Evolutionary conservation across 1,140 invertebrate genomes (phyloP), one percentile per base, ranked within the genome.

Genomic region (Bombus waltoni): DNA sequence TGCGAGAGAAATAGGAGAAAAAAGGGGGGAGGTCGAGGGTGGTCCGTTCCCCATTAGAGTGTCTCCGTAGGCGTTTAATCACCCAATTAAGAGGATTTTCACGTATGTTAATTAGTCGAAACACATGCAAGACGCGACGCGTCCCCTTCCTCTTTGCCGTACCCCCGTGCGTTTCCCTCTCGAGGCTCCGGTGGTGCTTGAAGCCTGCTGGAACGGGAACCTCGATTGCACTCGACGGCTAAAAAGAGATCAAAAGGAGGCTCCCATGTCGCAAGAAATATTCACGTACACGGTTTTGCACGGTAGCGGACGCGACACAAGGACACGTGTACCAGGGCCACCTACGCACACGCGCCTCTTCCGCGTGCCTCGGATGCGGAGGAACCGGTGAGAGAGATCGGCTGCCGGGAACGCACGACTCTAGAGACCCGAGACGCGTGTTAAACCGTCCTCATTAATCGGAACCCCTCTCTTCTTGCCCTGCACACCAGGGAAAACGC

Each of bases 31-130:
- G 47, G 53, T 11, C 10, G 47, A 32, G 79, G 47, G 53, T 71
- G 75, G 70, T 65, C 86, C 77, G 87, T 89, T 88, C 82, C 86
- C 91, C 84, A 91, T 89, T 91, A 92, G 81, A 87, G 86, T 91
- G 91, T 88, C 88, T 90, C 87, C 85, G 86, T 77, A 85, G 87
- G 88, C 90, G 88, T 92, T 92, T 93, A 92, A 92, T 93, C 91
- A 91, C 90, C 93, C 92, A 93, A 93, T 93, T 93, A 94, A 93
- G 91, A 89, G 89, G 91, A 93, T 93, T 94, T 93, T 92, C 93
- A 92, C 92, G 93, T 94, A 94, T 94, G 94, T 93, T 94, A 94
- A 94, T 94, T 94, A 94, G 93, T 92, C 89, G 86, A 92, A 93
- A 94, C 91, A 93, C 92, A 90, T 93, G 93, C 93, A 92, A 93